Base-by-base conservation (phyloP, 1,140 invertebrate genomes). In the Heliconius himera region DNA sequence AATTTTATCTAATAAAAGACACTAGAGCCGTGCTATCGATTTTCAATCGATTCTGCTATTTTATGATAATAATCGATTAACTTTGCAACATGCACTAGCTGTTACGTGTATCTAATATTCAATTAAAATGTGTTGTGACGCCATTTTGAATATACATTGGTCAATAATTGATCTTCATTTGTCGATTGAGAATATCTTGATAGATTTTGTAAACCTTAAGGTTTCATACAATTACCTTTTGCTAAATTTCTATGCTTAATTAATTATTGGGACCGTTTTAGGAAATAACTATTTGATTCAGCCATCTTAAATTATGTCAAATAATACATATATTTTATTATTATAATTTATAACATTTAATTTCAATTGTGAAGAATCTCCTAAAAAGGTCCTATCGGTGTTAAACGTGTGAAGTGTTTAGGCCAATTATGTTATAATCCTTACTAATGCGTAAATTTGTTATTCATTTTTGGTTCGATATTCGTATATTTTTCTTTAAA, bases 291-390 rank as follows among this genome's bases (percentile, higher is more conserved):
- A 66, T 66, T 66, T 66, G 18, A 66, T 66, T 66, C 22, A 66
- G 9, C 22, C 60, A 29, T 26, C 13, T 66, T 66, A 66, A 29
- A 29, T 66, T 66, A 66, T 66, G 60, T 66, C 22, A 66, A 66
- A 66, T 66, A 66, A 29, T 6, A 26, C 11, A 18, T 16, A 29
- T 16, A 13, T 66, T 29, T 66, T 5, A 11, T 66, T 66, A 13
- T 26, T 66, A 36, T 36, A 1, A 36, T 36, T 36, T 36, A 66
- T 60, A 22, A 22, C n/a, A 66, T 22, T 60, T 66, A 66, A 66
- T 66, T 66, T 66, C 60, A 66, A 66, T 66, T 66, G 16, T 29
- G 60, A 66, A n/a, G 26, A 66, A 66, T 66, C 56, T 66, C 60
- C 60, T 66, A 66, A 66, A 66, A 26, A 66, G 60, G 60, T 66